Base-by-base conservation (phyloP, 2,888 invertebrate species). In the Biston stratarius region DNA sequence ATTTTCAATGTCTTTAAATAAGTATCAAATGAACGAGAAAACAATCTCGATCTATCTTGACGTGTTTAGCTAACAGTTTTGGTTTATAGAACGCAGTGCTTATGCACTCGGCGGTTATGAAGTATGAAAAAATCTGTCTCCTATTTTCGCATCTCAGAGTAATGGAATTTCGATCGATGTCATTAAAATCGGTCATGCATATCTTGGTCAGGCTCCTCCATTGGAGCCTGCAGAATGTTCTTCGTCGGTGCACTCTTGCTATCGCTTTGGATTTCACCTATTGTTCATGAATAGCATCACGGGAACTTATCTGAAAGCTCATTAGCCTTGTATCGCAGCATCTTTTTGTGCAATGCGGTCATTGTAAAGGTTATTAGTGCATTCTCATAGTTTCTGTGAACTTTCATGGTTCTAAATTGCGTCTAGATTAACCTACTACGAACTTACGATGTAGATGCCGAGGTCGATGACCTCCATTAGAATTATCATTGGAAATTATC, bases 161-260 rank as follows among this genome's bases (percentile, higher is more conserved):
- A 83, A 73, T 81, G 78, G 78, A 82, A 83, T 76, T 76, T 77
- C 88, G 88, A 91, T 92, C 92, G 92, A 92, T 93, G 89, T 89
- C 86, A 86, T 81, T 78, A 83, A 79, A 84, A 77, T 88, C 87
- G 84, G 83, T 91, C 90, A 88, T 87, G 92, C 92, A 90, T 91
- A 82, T 84, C 88, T 75, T 80, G 79, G 79, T 75, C 75, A 74
- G 75, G 78, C 75, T 68, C 74, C 69, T 82, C 66, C 73, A 75
- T 76, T 75, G 74, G 78, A 79, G 71, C 73, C 77, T 76, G 76
- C 71, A 68, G 85, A 89, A 88, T 80, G 78, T 85, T 86, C 86
- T 71, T 81, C 81, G 69, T 77, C 76, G 65, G 73, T 80, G 78
- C 74, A 80, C 77, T 81, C 82, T 74, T 79, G 74, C 75, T 77